phyloP scores from a whole-genome alignment of 2,113 vertebrate genomes.

The Synchiropus splendidus region DNA sequence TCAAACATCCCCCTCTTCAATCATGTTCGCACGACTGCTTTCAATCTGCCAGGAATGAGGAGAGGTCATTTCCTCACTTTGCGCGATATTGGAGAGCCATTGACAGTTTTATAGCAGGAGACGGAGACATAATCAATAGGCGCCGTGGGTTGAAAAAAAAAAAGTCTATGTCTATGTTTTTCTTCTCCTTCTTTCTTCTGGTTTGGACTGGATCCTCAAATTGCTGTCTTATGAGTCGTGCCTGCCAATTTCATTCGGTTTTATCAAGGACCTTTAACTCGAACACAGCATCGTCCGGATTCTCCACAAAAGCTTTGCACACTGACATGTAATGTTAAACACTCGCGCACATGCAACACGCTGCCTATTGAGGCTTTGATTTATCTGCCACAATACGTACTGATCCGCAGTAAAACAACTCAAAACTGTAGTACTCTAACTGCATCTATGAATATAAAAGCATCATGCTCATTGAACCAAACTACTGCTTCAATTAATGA shows the following conservation, averaged over 20 bases:
- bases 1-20: slow-evolving; percentile 17
- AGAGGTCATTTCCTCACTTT: slow-evolving; percentile 48
- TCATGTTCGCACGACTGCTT: slow-evolving; percentile 25
- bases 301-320: slow-evolving; percentile 12
- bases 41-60: slow-evolving; percentile 40
- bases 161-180: slow-evolving; percentile 31
- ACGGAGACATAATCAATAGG: slow-evolving; percentile 60
- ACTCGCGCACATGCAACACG: background rate
- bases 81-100: slow-evolving; percentile 48
- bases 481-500: too few relatives aligned
- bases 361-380: background rate
- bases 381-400: background rate
- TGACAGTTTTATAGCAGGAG: slow-evolving; percentile 59
- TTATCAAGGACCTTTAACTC: slow-evolving; percentile 60
- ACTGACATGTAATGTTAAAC: slow-evolving; percentile 5
- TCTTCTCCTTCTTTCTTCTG: slow-evolving; percentile 44
- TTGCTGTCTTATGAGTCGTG: slow-evolving; percentile 40
- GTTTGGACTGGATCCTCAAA: slow-evolving; percentile 51
- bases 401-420: too few relatives aligned
- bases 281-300: slow-evolving; percentile 29
- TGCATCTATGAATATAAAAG: too few relatives aligned
- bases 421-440: too few relatives aligned
- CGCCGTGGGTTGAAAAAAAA: slow-evolving; percentile 49
- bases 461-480: too few relatives aligned
- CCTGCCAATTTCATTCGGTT: slow-evolving; percentile 61